These are phyloP conservation scores for Andrena hattorfiana DNA, from an alignment of 2,888 invertebrate species.

Conservation along the genomic window DNA sequence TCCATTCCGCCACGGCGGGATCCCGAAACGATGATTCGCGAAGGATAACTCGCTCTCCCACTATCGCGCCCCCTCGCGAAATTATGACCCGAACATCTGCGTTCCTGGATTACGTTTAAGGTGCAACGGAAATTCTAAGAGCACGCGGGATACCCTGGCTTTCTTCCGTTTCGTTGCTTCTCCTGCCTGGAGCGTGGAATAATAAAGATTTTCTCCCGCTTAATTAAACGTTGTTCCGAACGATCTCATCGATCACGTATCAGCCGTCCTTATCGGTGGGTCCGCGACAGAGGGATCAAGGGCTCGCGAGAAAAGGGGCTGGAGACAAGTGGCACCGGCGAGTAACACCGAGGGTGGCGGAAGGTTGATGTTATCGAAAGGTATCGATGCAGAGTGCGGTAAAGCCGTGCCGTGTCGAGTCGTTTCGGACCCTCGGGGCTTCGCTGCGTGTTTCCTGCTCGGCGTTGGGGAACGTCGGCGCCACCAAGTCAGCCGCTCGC, in stretches of 20 bases:
- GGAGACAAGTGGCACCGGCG: slow-evolving; percentile 61
- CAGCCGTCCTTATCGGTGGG: slow-evolving; percentile 39
- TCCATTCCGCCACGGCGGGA: not conserved
- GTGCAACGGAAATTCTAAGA: not conserved
- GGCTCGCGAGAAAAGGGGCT: slow-evolving; percentile 38
- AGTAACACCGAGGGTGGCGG: slow-evolving; percentile 57
- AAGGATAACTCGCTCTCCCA: not conserved
- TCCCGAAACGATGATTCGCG: not conserved
- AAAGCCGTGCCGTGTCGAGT: slow-evolving; percentile 46
- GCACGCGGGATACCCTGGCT: too few species aligned
- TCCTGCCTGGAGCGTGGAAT: too few species aligned
- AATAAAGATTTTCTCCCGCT: slow-evolving; percentile 10
- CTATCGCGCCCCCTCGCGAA: not conserved
- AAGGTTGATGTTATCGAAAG: slow-evolving; percentile 73
- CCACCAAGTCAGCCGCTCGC: slow-evolving; percentile 6
- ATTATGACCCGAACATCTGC: not conserved
- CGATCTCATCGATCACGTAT: slow-evolving; percentile 46
- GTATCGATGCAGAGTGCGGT: slow-evolving; percentile 68
- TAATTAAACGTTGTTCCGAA: slow-evolving; percentile 35
- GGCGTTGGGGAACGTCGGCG: slow-evolving; percentile 10
- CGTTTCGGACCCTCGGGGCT: slow-evolving; percentile 64
- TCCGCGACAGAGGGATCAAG: slow-evolving; percentile 44
- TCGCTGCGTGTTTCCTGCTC: slow-evolving; percentile 32
- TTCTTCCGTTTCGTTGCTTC: too few species aligned
- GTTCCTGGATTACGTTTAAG: not conserved